Evolutionary conservation across 2,888 invertebrate species (phyloP).

Genomic region (Galerucella nymphaeae): DNA sequence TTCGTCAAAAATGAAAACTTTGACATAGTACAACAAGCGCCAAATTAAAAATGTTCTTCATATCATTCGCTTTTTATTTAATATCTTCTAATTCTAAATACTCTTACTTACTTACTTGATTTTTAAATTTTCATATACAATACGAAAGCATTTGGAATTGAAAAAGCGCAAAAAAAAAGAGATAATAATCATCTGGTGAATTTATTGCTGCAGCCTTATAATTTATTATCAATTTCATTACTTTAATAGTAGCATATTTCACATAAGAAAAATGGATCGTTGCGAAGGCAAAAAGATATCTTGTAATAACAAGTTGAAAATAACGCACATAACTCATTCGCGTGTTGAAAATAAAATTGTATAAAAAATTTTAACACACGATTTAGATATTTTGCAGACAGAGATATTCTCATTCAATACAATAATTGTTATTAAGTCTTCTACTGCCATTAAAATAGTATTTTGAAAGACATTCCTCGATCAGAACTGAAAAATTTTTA

Average conservation of each 20-base stretch:
- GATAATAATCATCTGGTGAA: slow-evolving; percentile 24
- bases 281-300: slow-evolving; percentile 35
- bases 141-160: slow-evolving; percentile 1
- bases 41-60: too few species aligned
- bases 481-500: too few species aligned
- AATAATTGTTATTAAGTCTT: not conserved
- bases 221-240: slow-evolving; percentile 50
- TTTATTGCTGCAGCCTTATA: slow-evolving; percentile 37
- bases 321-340: slow-evolving; percentile 41
- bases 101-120: too few species aligned
- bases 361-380: slow-evolving; percentile 1
- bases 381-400: slow-evolving; percentile 1
- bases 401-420: not conserved
- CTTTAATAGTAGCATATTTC: slow-evolving; percentile 46
- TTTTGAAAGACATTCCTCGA: not conserved
- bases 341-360: slow-evolving; percentile 4
- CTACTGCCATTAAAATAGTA: not conserved
- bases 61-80: too few species aligned
- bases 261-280: slow-evolving; percentile 44
- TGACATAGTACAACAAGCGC: too few species aligned
- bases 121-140: not conserved
- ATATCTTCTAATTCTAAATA: too few species aligned
- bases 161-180: slow-evolving; percentile 4
- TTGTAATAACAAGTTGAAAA: slow-evolving; percentile 46
- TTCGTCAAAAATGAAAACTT: too few species aligned